These are phyloP conservation scores for Adoxophyes honmai DNA, from an alignment of 1,140 invertebrate species.

Conservation along the genomic window DNA sequence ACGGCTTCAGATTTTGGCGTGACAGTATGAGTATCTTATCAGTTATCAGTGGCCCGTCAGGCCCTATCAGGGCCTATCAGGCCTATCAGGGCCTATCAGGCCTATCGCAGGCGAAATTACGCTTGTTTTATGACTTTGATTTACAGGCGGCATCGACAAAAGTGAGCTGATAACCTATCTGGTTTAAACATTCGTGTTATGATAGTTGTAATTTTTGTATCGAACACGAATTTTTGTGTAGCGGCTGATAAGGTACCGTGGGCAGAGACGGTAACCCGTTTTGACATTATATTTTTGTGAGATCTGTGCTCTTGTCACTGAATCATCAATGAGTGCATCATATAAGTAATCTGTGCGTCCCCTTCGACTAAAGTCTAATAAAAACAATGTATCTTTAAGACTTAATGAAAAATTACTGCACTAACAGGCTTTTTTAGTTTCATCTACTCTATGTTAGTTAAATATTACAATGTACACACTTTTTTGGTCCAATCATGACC, in stretches of 20 bases:
- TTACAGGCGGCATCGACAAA: conserved; percentile 65
- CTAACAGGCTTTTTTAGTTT: too few relatives aligned
- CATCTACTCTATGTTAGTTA: too few relatives aligned
- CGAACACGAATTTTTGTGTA: conserved; percentile 66
- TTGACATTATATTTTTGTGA: too few relatives aligned
- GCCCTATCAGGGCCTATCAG: conserved; percentile 25
- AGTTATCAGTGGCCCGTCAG: conserved; percentile 51
- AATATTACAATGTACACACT: too few relatives aligned
- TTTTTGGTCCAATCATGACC: too few relatives aligned
- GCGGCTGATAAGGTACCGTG: conserved; percentile 48
- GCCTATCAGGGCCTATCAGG: conserved; percentile 36
- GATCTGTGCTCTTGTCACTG: too few relatives aligned
- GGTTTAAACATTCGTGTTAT: conserved; percentile 64
- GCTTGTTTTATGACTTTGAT: conserved; percentile 74
- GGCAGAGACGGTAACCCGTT: too few relatives aligned
- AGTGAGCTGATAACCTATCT: conserved; percentile 37
- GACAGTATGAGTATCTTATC: conserved; percentile 37
- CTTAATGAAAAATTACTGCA: too few relatives aligned
- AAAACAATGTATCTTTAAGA: too few relatives aligned
- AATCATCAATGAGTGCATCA: too few relatives aligned
- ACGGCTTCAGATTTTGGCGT: conserved; percentile 69
- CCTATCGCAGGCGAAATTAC: conserved; percentile 66
- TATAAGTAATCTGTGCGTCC: too few relatives aligned
- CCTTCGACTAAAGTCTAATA: too few relatives aligned
- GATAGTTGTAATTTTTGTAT: conserved; percentile 73